These are phyloP conservation scores for Lasiurus borealis DNA, from an alignment of 2,113 vertebrate genomes.

Conservation along the genomic window DNA sequence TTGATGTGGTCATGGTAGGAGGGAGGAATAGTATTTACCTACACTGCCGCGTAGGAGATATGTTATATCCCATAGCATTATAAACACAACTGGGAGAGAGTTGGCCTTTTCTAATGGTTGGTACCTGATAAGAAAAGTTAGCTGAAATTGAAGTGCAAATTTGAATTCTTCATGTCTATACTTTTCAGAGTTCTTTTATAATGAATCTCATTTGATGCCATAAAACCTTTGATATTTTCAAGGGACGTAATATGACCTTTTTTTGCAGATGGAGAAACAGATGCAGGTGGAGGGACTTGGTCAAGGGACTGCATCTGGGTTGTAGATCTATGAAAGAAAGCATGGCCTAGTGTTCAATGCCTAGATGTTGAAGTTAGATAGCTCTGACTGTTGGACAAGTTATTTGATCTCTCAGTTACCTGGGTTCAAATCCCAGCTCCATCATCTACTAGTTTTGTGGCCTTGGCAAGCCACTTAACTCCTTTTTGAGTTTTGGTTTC, in stretches of 20 bases:
- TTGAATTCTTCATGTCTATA: not conserved
- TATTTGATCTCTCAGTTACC: not conserved
- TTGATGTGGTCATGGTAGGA: not conserved
- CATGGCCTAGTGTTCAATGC: not conserved
- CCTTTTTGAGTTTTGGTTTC: not conserved
- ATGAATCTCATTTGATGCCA: not conserved
- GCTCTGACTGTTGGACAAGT: not conserved
- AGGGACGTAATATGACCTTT: not conserved
- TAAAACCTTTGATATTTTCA: constrained; percentile 11
- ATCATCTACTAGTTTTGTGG: not conserved
- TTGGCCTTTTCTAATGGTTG: not conserved
- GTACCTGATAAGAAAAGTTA: not conserved
- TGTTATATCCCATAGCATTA: not conserved
- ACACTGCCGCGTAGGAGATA: not conserved
- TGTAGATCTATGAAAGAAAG: not conserved
- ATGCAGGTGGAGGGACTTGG: not conserved
- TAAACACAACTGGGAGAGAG: not conserved
- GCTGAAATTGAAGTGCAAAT: constrained; percentile 3
- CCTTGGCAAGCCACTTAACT: not conserved
- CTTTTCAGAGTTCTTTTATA: constrained; percentile 20
- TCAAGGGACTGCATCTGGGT: not conserved
- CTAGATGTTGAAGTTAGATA: not conserved
- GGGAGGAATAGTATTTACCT: not conserved
- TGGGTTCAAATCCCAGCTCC: not conserved
- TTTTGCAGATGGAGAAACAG: constrained; percentile 33